Percentiles rank a stretch among this genome's conserved stretches.
Evolutionary conservation across 2,888 invertebrate species (phyloP).

Genomic region (Orchestes rusci): DNA sequence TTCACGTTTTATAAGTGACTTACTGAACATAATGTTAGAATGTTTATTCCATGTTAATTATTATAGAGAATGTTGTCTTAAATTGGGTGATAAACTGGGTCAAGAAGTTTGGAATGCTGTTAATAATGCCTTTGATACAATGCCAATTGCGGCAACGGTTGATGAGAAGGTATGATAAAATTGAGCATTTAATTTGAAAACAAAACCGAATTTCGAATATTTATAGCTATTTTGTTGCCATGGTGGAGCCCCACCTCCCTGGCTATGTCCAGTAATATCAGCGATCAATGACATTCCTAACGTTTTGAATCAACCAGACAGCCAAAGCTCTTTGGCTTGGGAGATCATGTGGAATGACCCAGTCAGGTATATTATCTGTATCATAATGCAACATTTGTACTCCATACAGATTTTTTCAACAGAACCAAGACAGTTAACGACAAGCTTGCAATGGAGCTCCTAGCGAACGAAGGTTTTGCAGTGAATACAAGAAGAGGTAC

Average conservation of each 20-base stretch:
- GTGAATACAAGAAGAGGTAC: conserved; percentile 61
- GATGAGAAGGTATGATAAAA: conserved; percentile 53
- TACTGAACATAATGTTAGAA: neutral
- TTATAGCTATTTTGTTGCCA: conserved; percentile 67
- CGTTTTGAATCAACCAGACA: conserved; percentile 57
- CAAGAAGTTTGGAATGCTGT: conserved; percentile 60
- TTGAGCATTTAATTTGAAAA: neutral
- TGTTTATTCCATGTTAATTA: too few relatives aligned
- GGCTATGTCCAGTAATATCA: conserved; percentile 54
- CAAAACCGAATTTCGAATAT: neutral
- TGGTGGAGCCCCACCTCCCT: conserved; percentile 69
- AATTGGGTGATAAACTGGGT: conserved; percentile 61
- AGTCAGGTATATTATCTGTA: conserved; percentile 42
- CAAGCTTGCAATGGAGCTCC: conserved; percentile 46
- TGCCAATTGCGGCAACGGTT: conserved; percentile 68
- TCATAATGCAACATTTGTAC: neutral
- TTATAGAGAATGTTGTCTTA: conserved; percentile 62
- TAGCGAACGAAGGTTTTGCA: conserved; percentile 60
- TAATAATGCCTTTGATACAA: conserved; percentile 62
- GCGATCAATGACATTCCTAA: conserved; percentile 60
- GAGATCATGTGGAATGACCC: conserved; percentile 77
- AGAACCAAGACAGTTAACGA: conserved; percentile 46
- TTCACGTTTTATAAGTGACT: conserved; percentile 60
- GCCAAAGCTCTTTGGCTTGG: conserved; percentile 67
- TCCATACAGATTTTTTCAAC: conserved; percentile 5